Conservation (phyloP, 2,888 invertebrate species). For the Colletes collaris region DNA sequence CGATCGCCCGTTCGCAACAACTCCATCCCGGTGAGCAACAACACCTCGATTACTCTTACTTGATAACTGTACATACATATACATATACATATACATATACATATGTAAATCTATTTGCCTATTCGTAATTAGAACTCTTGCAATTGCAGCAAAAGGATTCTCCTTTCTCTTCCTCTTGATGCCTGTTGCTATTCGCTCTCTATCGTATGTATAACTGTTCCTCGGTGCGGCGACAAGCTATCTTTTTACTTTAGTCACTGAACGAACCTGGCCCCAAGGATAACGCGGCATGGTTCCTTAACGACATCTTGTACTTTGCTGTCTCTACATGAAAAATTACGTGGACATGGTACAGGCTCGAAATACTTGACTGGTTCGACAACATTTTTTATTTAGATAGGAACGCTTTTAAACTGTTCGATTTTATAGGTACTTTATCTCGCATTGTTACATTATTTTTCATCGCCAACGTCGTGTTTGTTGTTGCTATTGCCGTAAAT, state of each 20-base stretch:
- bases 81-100: neutral
- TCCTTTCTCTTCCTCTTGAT: constrained; percentile 81
- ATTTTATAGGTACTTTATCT: neutral
- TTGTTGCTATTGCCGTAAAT: neutral
- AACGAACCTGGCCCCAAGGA: constrained; percentile 52
- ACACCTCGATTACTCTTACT: constrained; percentile 6
- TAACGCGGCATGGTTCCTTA: constrained; percentile 8
- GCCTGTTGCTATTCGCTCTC: constrained; percentile 80
- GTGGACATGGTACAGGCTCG: neutral
- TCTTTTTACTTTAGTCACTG: constrained; percentile 75
- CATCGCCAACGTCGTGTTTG: neutral
- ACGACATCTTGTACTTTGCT: constrained; percentile 1
- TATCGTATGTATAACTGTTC: constrained; percentile 80
- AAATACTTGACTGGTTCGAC: neutral
- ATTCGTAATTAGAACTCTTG: constrained; percentile 71
- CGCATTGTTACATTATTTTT: neutral
- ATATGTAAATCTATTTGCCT: constrained; percentile 25
- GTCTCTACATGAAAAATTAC: neutral
- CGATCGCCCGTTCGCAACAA: constrained; percentile 81
- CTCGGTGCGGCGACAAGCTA: constrained; percentile 77
- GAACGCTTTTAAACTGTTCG: neutral
- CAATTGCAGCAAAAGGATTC: constrained; percentile 80
- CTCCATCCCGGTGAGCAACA: constrained; percentile 79
- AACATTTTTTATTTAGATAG: no score
- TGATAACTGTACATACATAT: neutral